Conservation (phyloP, 2,113 vertebrate species). For the Haemorhous mexicanus region DNA sequence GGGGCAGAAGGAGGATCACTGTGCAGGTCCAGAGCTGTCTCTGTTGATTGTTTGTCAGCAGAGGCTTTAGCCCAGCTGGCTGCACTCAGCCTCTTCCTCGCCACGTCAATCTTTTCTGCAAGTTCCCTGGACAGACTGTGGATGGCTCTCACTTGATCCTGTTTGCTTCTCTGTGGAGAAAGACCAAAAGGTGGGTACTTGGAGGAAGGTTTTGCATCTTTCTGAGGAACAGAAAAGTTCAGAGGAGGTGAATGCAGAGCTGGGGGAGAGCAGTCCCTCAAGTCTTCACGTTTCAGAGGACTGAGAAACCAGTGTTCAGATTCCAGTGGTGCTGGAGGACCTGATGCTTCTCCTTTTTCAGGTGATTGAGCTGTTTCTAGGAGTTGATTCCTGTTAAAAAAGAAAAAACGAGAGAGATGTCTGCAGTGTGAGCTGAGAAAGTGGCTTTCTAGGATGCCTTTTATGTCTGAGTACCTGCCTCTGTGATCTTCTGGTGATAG, state of each 20-base stretch:
- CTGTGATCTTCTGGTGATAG: neutral
- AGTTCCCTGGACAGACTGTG: constrained; percentile 58
- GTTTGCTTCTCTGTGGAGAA: constrained; percentile 5
- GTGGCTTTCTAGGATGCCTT: neutral
- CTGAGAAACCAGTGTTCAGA: neutral
- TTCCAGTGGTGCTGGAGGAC: neutral
- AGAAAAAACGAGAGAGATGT: neutral
- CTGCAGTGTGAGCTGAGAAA: neutral
- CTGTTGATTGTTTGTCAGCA: neutral
- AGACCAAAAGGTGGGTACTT: neutral
- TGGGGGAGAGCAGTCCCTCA: neutral
- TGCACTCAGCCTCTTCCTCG: constrained; percentile 45
- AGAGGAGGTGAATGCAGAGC: neutral
- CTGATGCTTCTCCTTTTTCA: neutral
- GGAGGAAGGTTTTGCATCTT: neutral
- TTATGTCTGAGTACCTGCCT: constrained; percentile 32
- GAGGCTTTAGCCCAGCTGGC: neutral
- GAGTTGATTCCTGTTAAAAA: constrained; percentile 12
- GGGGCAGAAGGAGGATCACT: neutral
- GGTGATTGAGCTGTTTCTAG: neutral
- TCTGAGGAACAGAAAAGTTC: neutral
- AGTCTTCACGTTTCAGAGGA: neutral
- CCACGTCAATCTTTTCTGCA: constrained; percentile 56
- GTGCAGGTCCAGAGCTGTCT: neutral
- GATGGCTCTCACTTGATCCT: constrained; percentile 65